phyloP scores from a whole-genome alignment of 1,140 invertebrate genomes.

The Drosophila orosa region DNA sequence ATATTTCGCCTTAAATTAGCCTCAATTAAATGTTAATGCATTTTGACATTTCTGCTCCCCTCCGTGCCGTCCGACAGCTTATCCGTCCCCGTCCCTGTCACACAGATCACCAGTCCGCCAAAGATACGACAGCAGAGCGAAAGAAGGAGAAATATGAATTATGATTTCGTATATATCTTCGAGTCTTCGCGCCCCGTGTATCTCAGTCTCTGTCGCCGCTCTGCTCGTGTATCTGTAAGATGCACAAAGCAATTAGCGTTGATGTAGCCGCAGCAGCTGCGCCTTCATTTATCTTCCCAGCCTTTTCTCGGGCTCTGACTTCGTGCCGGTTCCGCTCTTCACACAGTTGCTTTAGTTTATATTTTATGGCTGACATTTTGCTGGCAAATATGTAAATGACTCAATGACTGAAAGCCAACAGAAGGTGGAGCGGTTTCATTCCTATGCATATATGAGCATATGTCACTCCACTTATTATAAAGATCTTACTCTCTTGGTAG shows the following conservation, averaged over 20 bases:
- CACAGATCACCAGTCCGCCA: conserved; percentile 46
- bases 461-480: conserved; percentile 16
- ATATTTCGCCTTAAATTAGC: conserved; percentile 84
- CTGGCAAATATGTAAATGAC: conserved; percentile 72
- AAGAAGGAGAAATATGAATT: conserved; percentile 66
- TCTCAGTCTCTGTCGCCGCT: conserved; percentile 17
- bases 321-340: conserved; percentile 35
- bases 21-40: conserved; percentile 84
- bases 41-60: conserved; percentile 82
- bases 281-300: conserved; percentile 74
- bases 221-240: conserved; percentile 57
- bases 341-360: conserved; percentile 56
- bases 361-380: conserved; percentile 68
- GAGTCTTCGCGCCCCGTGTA: conserved; percentile 29
- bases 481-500: not conserved
- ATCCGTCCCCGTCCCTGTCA: conserved; percentile 25
- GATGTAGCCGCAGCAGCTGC: conserved; percentile 77
- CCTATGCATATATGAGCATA: conserved; percentile 3
- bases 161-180: conserved; percentile 70
- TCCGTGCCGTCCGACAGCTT: conserved; percentile 10
- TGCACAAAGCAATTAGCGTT: conserved; percentile 79
- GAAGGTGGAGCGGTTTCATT: conserved; percentile 37
- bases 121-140: conserved; percentile 20
- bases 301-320: conserved; percentile 23
- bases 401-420: conserved; percentile 64